A percentile compares a stretch with the other conserved stretches of the same genome.
phyloP scores from a whole-genome alignment of 1,140 invertebrate species.

The Bicyclus anynana region DNA sequence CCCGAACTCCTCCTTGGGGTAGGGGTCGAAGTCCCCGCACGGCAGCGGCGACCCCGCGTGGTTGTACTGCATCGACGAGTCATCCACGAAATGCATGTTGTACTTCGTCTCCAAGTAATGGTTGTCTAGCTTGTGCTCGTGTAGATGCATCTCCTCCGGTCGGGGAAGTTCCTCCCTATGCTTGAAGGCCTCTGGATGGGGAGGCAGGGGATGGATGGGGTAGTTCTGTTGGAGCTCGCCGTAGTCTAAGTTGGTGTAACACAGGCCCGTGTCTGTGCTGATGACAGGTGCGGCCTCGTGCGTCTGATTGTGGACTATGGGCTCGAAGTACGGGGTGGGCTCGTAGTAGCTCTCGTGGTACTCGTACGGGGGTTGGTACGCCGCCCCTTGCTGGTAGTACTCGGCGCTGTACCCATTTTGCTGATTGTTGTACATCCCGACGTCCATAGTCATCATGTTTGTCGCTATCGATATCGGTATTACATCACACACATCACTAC shows the following conservation, averaged over 20 bases:
- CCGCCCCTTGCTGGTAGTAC: conserved; percentile 62
- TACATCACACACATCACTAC: conserved; percentile 65
- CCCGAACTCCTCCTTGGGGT: conserved; percentile 75
- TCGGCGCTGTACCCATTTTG: conserved; percentile 66
- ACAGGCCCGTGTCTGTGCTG: conserved; percentile 89
- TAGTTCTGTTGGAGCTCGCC: conserved; percentile 59
- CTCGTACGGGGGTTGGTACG: conserved; percentile 62
- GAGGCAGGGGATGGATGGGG: conserved; percentile 45
- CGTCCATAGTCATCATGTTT: conserved; percentile 78
- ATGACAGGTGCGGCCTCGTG: conserved; percentile 80
- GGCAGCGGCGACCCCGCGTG: conserved; percentile 74
- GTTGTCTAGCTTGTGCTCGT: conserved; percentile 69
- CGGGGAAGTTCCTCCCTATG: conserved; percentile 52
- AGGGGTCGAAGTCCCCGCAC: conserved; percentile 71
- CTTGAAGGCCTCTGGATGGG: conserved; percentile 50
- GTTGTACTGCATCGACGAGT: conserved; percentile 58
- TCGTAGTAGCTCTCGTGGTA: conserved; percentile 70
- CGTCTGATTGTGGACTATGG: conserved; percentile 35
- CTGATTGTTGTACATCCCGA: conserved; percentile 76
- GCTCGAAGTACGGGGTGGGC: conserved; percentile 41
- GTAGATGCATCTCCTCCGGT: conserved; percentile 52
- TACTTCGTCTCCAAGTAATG: conserved; percentile 78
- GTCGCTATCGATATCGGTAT: conserved; percentile 45
- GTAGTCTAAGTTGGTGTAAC: conserved; percentile 94
- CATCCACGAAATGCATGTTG: conserved; percentile 74